Evolutionary conservation across 2,113 vertebrate genomes (phyloP).

Genomic region (Spea multiplicata): DNA sequence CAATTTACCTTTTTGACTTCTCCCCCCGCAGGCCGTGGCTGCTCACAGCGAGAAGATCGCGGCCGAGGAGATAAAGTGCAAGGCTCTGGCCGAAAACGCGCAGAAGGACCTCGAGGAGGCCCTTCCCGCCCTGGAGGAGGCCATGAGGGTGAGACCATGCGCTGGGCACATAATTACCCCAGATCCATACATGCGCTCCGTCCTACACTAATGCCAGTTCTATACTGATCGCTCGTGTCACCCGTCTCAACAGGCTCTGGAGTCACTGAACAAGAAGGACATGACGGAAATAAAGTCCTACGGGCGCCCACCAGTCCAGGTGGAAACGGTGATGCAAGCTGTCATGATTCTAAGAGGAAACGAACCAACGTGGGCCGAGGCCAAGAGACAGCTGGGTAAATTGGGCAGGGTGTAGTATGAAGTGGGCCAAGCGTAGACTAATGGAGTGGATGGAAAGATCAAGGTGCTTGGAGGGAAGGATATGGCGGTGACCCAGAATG

Average conservation of each 20-base stretch:
- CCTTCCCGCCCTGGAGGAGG: constrained; percentile 82
- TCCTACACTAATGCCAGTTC: background rate
- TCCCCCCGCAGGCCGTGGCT: constrained; percentile 65
- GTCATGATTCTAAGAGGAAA: constrained; percentile 85
- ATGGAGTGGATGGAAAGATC: background rate
- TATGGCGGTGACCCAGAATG: background rate
- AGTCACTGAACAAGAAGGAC: constrained; percentile 88
- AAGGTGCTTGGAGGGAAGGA: background rate
- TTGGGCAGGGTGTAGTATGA: background rate
- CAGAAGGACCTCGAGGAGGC: constrained; percentile 85
- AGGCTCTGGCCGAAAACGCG: constrained; percentile 78
- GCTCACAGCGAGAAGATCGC: constrained; percentile 80
- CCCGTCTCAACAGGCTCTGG: constrained; percentile 69
- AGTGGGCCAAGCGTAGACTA: background rate
- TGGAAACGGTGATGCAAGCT: constrained; percentile 87
- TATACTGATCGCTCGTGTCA: background rate
- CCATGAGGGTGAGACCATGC: constrained; percentile 72
- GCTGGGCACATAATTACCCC: too few species aligned
- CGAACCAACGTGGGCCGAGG: constrained; percentile 84
- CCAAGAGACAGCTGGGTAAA: constrained; percentile 86
- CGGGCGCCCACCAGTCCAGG: constrained; percentile 75
- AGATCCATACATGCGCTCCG: too few species aligned
- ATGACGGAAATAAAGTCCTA: constrained; percentile 90
- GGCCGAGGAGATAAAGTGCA: constrained; percentile 79
- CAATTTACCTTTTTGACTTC: background rate